Evolutionary conservation across 1,140 invertebrate genomes (phyloP).

Genomic region (Zaprionus kolodkinae): DNA sequence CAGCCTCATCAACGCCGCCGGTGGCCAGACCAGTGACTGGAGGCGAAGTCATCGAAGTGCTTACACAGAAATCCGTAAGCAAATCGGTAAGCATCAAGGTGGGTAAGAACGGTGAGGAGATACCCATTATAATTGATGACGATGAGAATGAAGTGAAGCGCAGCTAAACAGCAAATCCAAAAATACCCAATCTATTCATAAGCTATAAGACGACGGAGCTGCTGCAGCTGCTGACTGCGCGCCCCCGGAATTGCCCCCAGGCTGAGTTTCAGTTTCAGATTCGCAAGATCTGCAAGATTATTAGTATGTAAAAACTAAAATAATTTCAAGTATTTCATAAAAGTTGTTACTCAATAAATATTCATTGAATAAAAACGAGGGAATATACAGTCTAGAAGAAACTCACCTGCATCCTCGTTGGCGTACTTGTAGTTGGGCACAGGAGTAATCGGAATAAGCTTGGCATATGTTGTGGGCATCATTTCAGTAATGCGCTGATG

Average conservation of each 20-base stretch:
- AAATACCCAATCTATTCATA: neutral
- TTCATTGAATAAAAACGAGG: neutral
- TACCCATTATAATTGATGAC: constrained; percentile 75
- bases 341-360: neutral
- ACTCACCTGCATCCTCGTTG: constrained; percentile 91
- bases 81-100: constrained; percentile 81
- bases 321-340: neutral
- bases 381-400: no score
- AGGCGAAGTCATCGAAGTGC: constrained; percentile 64
- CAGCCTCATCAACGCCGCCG: neutral
- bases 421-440: constrained; percentile 93
- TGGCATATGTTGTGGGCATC: constrained; percentile 94
- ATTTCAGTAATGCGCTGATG: constrained; percentile 96
- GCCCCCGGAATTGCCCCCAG: constrained; percentile 9
- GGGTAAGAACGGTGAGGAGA: constrained; percentile 76
- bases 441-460: constrained; percentile 91
- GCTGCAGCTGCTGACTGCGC: neutral
- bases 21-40: constrained; percentile 11
- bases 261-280: neutral
- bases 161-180: constrained; percentile 29
- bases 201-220: neutral
- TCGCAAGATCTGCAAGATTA: neutral
- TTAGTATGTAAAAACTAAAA: neutral
- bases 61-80: constrained; percentile 80
- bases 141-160: constrained; percentile 74